Evolutionary conservation across 2,797 vertebrate genomes (phyloP).

Genomic region (Iguana delicatissima): DNA sequence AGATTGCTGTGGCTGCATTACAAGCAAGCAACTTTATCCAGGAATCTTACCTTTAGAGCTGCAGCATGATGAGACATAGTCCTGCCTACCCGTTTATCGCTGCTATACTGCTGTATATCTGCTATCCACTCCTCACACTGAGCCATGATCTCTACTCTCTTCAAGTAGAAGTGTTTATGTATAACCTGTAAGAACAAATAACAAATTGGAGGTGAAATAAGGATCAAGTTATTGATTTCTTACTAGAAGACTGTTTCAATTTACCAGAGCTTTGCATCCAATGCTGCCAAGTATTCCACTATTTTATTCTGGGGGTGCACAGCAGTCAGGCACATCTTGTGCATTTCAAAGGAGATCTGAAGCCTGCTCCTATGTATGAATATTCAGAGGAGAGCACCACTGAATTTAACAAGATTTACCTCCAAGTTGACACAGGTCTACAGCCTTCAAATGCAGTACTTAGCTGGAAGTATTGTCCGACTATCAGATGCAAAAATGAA

Average conservation of each 20-base stretch:
- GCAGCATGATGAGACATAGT: constrained; percentile 99
- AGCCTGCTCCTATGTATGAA: not conserved
- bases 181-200: constrained; percentile 86
- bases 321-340: not conserved
- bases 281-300: not conserved
- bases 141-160: constrained; percentile 95
- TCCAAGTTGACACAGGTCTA: not conserved
- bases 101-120: constrained; percentile 99
- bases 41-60: constrained; percentile 88
- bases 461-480: not conserved
- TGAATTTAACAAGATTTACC: not conserved
- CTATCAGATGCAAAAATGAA: not conserved
- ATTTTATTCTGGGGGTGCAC: not conserved
- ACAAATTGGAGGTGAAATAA: constrained; percentile 13
- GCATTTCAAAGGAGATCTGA: not conserved
- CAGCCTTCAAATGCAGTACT: not conserved
- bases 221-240: not conserved
- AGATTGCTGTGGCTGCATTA: not conserved
- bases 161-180: constrained; percentile 99
- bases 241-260: not conserved
- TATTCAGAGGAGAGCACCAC: not conserved
- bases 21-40: not conserved
- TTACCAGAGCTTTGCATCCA: not conserved
- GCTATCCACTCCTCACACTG: constrained; percentile 99
- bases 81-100: constrained; percentile 96